phyloP scores from a whole-genome alignment of 2,797 vertebrate species.

The Pelochelys cantorii region DNA sequence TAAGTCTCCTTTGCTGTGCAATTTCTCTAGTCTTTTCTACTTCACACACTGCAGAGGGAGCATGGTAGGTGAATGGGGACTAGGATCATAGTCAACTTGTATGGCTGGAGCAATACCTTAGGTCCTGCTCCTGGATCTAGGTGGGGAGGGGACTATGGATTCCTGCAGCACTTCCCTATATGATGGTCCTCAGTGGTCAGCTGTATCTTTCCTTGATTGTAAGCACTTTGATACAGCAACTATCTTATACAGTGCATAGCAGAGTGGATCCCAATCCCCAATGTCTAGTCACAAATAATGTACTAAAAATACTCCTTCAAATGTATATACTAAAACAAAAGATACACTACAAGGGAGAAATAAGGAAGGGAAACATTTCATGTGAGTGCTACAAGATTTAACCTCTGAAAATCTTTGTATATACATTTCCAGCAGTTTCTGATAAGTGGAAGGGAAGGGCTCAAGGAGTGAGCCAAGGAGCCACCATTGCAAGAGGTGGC shows the following conservation, averaged over 20 bases:
- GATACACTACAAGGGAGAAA: neutral
- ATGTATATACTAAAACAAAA: conserved; percentile 9
- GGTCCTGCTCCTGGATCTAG: neutral
- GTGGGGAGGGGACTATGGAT: neutral
- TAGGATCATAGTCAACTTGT: neutral
- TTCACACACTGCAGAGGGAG: neutral
- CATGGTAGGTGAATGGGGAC: neutral
- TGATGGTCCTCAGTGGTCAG: neutral
- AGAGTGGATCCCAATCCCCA: neutral
- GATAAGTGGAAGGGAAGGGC: neutral
- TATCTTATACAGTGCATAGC: neutral
- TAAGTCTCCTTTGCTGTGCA: neutral
- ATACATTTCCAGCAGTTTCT: neutral
- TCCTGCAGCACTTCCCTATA: neutral
- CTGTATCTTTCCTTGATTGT: neutral
- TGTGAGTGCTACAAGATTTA: conserved; percentile 17
- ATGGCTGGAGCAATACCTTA: neutral
- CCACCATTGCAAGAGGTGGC: conserved; percentile 4
- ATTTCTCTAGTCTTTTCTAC: neutral
- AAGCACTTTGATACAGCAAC: neutral
- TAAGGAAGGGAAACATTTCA: neutral
- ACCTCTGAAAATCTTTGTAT: neutral
- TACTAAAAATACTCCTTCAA: neutral
- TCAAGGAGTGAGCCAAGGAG: neutral
- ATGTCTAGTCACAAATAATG: conserved; percentile 18